Evolutionary conservation across 2,113 vertebrate genomes (phyloP), one percentile per base, ranked within the genome.

Genomic region (Muntiacus muntjak): DNA sequence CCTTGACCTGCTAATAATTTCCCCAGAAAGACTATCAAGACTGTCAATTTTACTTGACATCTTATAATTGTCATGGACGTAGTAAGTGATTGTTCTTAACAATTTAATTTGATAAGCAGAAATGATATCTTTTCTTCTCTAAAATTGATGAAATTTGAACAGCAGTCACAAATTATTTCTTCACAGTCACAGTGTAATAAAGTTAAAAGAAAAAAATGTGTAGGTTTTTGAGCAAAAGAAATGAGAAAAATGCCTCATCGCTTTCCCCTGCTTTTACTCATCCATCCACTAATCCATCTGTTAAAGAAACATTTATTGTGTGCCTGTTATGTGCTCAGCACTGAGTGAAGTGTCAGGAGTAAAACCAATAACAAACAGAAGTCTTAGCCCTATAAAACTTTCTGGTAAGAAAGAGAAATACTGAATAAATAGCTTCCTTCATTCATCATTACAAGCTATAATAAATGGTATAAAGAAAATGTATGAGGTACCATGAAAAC

Each of bases 1-100:
- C 47, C 78, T 96, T 94, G 78, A 95, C 45, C 19, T n/a, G 57
- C 11, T 88, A 93, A 64, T 95, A 82, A 91, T 88, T 96, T 93
- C 36, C 55, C 64, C 15, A 60, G 91, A 84, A 93, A 25, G 21
- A 87, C 21, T 79, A 86, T 62, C 5, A 88, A 89, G 45, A 64
- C 33, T 86, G 30, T 87, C 7, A 28, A 0, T 91, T 97, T 92
- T 84, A 78, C 55, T 62, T 95, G 58, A 60, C 14, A 83, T 91
- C 47, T 57, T 90, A 2, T 78, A 87, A 94, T 55, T 95, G 30
- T 62, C 74, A 87, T 54, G 52, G 30, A 95, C 94, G 89, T 89
- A 79, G 12, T 30, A 91, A 87, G 36, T 50, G 40, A 87, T 92
- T 40, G 54, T 91, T 95, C 40, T 94, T 92, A 92, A 76, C 30